phyloP scores from a whole-genome alignment of 2,797 vertebrate species.

The Pseudomugil gertrudae region DNA sequence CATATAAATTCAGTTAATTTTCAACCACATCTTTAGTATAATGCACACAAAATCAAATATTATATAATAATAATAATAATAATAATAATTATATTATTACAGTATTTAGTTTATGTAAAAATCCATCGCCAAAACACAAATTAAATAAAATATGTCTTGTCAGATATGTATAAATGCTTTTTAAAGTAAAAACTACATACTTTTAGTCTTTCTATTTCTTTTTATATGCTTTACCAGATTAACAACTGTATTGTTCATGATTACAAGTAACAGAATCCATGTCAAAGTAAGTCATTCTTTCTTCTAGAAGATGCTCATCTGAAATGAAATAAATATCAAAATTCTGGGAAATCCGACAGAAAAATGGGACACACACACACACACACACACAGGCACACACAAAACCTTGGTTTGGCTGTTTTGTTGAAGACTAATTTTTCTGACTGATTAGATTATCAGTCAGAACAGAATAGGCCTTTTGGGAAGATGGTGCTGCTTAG shows the following conservation, averaged over 20 bases:
- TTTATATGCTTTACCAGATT: not conserved
- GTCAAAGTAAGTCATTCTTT: not conserved
- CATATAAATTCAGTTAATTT: constrained; percentile 6
- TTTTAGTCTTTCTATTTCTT: not conserved
- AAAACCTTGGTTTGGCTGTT: too few relatives aligned
- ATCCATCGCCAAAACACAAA: not conserved
- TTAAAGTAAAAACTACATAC: not conserved
- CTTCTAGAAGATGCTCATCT: not conserved
- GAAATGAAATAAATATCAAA: not conserved
- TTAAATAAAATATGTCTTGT: not conserved
- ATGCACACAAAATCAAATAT: too few relatives aligned
- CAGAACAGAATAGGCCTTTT: not conserved
- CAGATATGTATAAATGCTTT: not conserved
- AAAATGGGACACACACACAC: not conserved
- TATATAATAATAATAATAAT: too few relatives aligned
- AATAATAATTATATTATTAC: too few relatives aligned
- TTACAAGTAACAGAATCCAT: not conserved
- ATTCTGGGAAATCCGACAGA: not conserved
- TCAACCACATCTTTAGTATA: not conserved
- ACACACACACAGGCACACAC: not conserved
- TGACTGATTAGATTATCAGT: not conserved
- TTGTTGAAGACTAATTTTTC: not conserved
- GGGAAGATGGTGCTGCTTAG: not conserved
- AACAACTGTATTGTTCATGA: not conserved
- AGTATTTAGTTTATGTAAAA: constrained; percentile 1